Percentiles rank a stretch among this genome's conserved stretches.
phyloP scores from a whole-genome alignment of 2,797 vertebrate species.

The Darevskia mixta region DNA sequence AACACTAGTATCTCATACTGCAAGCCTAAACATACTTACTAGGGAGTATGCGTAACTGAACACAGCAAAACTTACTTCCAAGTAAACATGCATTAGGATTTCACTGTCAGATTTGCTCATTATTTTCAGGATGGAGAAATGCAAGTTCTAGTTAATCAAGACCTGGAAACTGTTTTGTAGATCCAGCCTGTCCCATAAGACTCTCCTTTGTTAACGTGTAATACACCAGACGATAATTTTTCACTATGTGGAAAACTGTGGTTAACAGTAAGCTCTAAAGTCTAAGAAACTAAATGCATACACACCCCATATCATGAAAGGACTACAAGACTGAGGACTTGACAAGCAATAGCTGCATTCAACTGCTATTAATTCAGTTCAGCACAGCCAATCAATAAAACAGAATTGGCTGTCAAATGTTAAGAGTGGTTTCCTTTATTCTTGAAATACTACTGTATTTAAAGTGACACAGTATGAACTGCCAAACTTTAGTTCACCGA shows the following conservation, averaged over 20 bases:
- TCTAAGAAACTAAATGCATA: background rate
- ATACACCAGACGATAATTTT: conserved; percentile 45
- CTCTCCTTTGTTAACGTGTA: conserved; percentile 26
- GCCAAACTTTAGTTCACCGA: background rate
- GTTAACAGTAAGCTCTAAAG: conserved; percentile 49
- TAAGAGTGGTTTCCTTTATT: background rate
- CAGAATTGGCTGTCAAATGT: conserved; percentile 22
- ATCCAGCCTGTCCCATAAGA: conserved; percentile 6
- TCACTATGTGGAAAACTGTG: conserved; percentile 54
- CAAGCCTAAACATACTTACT: background rate
- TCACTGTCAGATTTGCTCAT: background rate
- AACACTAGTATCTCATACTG: background rate
- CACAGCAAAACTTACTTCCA: background rate
- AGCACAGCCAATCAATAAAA: conserved; percentile 18
- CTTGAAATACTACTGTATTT: background rate
- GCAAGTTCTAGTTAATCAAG: conserved; percentile 16
- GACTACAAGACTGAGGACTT: conserved; percentile 50
- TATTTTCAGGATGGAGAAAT: background rate
- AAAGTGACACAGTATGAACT: background rate
- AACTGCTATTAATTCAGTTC: background rate
- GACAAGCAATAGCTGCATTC: conserved; percentile 19
- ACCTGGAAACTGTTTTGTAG: background rate
- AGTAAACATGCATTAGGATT: background rate
- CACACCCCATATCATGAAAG: conserved; percentile 39
- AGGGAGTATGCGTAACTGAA: background rate